Evolutionary conservation across 2,888 invertebrate species (phyloP).

Genomic region (Zygogramma bicolorata): DNA sequence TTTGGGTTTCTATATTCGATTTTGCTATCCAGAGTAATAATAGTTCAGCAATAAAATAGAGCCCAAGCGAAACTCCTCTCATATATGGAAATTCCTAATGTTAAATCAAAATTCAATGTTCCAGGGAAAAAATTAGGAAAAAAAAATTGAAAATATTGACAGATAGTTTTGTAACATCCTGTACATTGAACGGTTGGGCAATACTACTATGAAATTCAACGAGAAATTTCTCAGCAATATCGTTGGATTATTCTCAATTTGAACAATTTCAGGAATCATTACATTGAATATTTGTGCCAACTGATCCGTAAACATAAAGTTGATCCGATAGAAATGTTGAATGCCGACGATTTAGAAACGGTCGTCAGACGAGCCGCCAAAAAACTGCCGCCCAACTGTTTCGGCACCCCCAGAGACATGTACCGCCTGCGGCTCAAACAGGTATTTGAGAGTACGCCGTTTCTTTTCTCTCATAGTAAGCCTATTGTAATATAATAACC

Average conservation of each 20-base stretch:
- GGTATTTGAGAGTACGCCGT: conserved; percentile 65
- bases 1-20: no score
- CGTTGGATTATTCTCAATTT: neutral
- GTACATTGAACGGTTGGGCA: no score
- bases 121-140: no score
- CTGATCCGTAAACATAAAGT: conserved; percentile 78
- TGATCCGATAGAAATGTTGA: conserved; percentile 84
- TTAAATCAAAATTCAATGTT: no score
- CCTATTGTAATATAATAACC: no score
- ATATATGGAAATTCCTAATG: no score
- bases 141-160: no score
- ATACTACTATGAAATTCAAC: no score
- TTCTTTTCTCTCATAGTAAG: conserved; percentile 31
- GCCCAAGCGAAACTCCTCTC: no score
- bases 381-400: conserved; percentile 81
- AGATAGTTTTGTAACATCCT: no score
- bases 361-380: conserved; percentile 80
- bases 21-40: no score
- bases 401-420: conserved; percentile 77
- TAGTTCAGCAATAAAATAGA: no score
- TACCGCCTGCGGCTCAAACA: conserved; percentile 75
- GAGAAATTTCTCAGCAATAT: neutral
- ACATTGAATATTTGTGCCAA: conserved; percentile 88
- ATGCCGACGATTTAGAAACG: conserved; percentile 85
- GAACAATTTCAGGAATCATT: conserved; percentile 80